These are phyloP conservation scores for Gracilinanus agilis DNA, from an alignment of 2,113 vertebrate species.

Conservation along the genomic window DNA sequence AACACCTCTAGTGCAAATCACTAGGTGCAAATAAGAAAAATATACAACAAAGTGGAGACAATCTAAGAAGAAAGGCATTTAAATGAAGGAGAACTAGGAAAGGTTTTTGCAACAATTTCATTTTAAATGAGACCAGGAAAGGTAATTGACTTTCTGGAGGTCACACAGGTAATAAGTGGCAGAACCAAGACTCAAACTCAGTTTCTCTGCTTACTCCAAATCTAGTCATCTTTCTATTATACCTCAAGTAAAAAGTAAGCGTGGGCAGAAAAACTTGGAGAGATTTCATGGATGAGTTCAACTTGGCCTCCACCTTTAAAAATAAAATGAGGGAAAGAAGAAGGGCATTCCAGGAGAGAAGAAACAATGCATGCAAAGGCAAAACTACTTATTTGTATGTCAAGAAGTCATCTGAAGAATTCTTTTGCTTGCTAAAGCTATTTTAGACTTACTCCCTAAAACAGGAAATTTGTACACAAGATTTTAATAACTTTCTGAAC, in stretches of 20 bases:
- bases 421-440: neutral
- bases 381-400: neutral
- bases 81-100: neutral
- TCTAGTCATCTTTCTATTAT: neutral
- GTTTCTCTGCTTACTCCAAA: neutral
- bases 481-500: slow-evolving; percentile 5
- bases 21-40: no score
- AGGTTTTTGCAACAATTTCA: neutral
- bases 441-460: neutral
- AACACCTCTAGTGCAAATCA: no score
- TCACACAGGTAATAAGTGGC: neutral
- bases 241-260: neutral
- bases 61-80: no score
- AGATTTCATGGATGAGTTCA: neutral
- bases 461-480: neutral
- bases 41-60: no score
- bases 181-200: neutral
- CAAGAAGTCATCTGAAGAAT: slow-evolving; percentile 20
- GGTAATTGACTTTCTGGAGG: neutral
- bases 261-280: neutral
- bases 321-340: neutral
- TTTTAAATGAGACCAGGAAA: neutral
- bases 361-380: neutral
- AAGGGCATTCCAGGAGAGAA: neutral
- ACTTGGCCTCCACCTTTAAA: neutral